phyloP scores from a whole-genome alignment of 1,140 invertebrate genomes.

The Trinorchestia longiramus region DNA sequence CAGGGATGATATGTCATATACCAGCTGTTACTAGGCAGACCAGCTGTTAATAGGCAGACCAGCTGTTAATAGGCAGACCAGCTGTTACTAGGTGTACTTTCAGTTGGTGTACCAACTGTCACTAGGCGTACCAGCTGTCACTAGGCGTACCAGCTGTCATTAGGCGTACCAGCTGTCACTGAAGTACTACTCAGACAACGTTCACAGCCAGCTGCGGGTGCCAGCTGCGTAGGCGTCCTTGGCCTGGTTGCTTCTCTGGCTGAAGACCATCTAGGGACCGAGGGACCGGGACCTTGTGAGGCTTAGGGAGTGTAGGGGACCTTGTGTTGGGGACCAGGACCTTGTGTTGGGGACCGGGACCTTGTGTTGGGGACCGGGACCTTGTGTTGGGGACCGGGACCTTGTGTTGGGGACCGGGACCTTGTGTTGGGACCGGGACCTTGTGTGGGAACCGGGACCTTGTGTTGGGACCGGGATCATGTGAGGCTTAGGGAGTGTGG shows the following conservation, averaged over 20 bases:
- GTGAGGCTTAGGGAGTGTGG: neutral
- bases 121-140: too few species aligned
- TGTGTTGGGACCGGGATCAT: neutral
- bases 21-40: too few species aligned
- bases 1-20: neutral
- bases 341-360: neutral
- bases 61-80: too few species aligned
- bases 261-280: neutral
- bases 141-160: too few species aligned
- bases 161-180: too few species aligned
- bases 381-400: neutral
- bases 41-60: too few species aligned
- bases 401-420: neutral
- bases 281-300: neutral
- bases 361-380: neutral
- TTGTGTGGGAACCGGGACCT: neutral
- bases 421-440: neutral
- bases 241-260: neutral
- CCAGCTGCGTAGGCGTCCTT: neutral
- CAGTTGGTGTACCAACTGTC: too few species aligned
- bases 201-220: too few species aligned
- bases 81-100: too few species aligned
- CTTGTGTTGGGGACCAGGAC: too few species aligned
- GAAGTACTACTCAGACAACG: too few species aligned
- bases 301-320: neutral